A percentile compares a stretch with the other conserved stretches of the same genome.
Conservation (phyloP, 2,888 invertebrate genomes). For the Arctia plantaginis region DNA sequence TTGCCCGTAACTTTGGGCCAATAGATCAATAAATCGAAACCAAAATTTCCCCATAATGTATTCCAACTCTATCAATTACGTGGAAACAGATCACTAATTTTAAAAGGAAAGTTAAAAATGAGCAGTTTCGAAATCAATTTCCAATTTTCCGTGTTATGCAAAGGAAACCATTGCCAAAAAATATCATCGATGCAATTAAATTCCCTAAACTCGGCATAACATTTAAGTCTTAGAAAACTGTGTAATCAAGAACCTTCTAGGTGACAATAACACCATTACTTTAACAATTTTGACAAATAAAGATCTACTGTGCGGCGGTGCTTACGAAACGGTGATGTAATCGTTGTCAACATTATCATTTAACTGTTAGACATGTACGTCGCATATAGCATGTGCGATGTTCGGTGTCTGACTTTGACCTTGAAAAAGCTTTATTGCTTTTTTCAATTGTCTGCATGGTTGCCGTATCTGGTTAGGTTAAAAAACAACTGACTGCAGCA, state of each 20-base stretch:
- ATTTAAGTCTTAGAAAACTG: neutral
- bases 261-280: neutral
- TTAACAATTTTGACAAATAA: slow-evolving; percentile 13
- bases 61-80: neutral
- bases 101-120: neutral
- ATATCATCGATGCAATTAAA: neutral
- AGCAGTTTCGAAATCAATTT: no score
- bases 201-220: neutral
- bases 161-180: neutral
- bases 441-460: neutral
- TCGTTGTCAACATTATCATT: slow-evolving; percentile 58
- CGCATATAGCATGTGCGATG: slow-evolving; percentile 50
- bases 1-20: neutral
- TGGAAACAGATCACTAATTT: neutral
- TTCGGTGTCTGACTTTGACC: slow-evolving; percentile 48
- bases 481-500: neutral
- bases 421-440: slow-evolving; percentile 26
- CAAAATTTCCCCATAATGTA: neutral
- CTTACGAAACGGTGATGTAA: slow-evolving; percentile 59
- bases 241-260: neutral
- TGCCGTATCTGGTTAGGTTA: neutral
- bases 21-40: neutral
- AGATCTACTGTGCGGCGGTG: slow-evolving; percentile 44
- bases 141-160: neutral
- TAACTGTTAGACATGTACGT: slow-evolving; percentile 52